Base-by-base conservation (phyloP, 2,888 invertebrate genomes). In the Scaptodrosophila latifasciaeformis region DNA sequence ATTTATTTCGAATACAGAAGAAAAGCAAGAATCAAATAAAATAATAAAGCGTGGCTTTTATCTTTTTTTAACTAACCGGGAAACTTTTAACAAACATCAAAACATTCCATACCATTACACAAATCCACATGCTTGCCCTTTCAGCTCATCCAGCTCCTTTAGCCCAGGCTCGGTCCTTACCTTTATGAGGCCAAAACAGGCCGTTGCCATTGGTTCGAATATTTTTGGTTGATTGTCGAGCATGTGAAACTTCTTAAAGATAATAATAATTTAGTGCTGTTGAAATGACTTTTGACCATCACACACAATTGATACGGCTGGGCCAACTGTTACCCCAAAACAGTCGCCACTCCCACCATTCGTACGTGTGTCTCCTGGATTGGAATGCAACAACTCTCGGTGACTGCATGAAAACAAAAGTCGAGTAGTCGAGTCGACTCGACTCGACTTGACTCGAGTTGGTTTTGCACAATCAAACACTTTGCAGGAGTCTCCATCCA, bases 191-290 rank as follows among this genome's bases (percentile, higher is more conserved):
- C n/a, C n/a, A n/a, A 7, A 15, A 10, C 15, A 40, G 34, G 34
- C 12, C 34, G 15, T 10, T n/a, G n/a, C n/a, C 24, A 7, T 24
- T 24, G 24, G 24, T 24, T 7, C 49, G 49, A 59, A 31, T 56
- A 56, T 61, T 60, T 68, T 77, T 61, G 75, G 69, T 77, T 70
- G 72, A 74, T 77, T 74, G 72, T 79, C 70, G 77, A 74, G 74
- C 80, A 80, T 83, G 84, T 81, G 80, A 82, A 85, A 84, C 85
- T 86, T 85, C 85, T 85, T 78, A 87, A 83, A 86, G 81, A 90
- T 87, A 71, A 90, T 88, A 86, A 85, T 86, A 86, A 86, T 86
- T 86, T 86, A 86, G 85, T 86, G 84, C 80, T 86, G 86, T 86
- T 86, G 85, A 86, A 86, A 86, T 85, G 86, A 85, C 86, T 86